These are phyloP conservation scores for Streptopelia turtur DNA, from an alignment of 2,797 vertebrate genomes.

Conservation along the genomic window DNA sequence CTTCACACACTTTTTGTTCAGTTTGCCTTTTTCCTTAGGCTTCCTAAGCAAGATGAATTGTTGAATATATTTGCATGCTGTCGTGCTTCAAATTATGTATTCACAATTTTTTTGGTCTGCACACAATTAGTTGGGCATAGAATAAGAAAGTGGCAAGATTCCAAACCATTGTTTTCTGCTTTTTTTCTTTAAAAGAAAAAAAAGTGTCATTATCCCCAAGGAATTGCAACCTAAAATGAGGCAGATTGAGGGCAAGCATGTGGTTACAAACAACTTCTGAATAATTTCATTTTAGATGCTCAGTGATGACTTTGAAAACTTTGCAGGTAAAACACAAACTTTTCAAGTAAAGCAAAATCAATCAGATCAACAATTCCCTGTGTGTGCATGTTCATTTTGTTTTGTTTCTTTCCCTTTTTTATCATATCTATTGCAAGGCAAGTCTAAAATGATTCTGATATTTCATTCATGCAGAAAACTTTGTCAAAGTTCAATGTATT, in stretches of 20 bases:
- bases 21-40: conserved; percentile 34
- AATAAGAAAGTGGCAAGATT: conserved; percentile 41
- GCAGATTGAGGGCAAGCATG: conserved; percentile 47
- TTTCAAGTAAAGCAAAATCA: neutral
- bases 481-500: neutral
- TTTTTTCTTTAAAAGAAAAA: neutral
- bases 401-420: neutral
- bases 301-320: conserved; percentile 64
- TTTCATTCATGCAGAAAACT: neutral
- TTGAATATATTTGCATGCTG: conserved; percentile 27
- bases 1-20: neutral
- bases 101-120: neutral
- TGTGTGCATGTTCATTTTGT: neutral
- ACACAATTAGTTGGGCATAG: neutral
- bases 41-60: conserved; percentile 6
- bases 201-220: conserved; percentile 11
- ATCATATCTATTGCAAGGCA: neutral
- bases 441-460: neutral
- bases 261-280: conserved; percentile 17
- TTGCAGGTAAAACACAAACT: conserved; percentile 47
- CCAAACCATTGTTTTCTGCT: conserved; percentile 39
- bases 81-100: neutral
- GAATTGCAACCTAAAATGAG: conserved; percentile 44
- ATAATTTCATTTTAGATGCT: conserved; percentile 43
- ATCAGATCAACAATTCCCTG: neutral